Conservation (phyloP, 92 coral and sea anemone genomes). For the Pocillopora meandrina region DNA sequence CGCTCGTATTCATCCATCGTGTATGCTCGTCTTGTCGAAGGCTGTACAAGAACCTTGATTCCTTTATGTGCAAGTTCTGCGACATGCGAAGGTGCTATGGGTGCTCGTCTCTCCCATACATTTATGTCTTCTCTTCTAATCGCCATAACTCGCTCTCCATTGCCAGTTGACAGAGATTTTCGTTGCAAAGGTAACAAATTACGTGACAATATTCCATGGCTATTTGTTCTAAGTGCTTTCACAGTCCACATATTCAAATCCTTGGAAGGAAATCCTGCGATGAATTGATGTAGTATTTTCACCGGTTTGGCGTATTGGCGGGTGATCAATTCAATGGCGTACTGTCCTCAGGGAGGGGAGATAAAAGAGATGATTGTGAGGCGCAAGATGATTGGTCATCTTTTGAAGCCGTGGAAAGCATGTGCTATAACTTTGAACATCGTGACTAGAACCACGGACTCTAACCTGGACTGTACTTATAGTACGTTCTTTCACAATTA, state of each 20-base stretch:
- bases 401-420: too few relatives aligned
- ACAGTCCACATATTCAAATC: constrained; percentile 57
- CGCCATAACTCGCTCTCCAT: constrained; percentile 80
- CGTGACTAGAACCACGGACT: too few relatives aligned
- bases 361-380: background rate
- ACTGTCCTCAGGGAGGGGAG: constrained; percentile 3
- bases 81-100: constrained; percentile 95
- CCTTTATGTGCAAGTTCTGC: constrained; percentile 92
- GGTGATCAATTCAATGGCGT: too few relatives aligned
- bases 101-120: constrained; percentile 98
- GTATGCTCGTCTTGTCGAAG: constrained; percentile 95
- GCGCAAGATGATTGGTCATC: too few relatives aligned
- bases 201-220: constrained; percentile 11
- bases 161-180: constrained; percentile 33
- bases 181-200: constrained; percentile 4
- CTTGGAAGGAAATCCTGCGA: background rate
- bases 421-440: too few relatives aligned
- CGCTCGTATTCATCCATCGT: constrained; percentile 98
- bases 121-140: constrained; percentile 97
- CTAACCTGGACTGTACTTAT: too few relatives aligned
- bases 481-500: too few relatives aligned
- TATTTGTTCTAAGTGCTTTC: constrained; percentile 27
- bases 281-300: background rate
- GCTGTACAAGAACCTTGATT: constrained; percentile 93
- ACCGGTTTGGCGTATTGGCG: background rate